Evolutionary conservation across 2,797 vertebrate genomes (phyloP).

Genomic region (Tadarida brasiliensis): DNA sequence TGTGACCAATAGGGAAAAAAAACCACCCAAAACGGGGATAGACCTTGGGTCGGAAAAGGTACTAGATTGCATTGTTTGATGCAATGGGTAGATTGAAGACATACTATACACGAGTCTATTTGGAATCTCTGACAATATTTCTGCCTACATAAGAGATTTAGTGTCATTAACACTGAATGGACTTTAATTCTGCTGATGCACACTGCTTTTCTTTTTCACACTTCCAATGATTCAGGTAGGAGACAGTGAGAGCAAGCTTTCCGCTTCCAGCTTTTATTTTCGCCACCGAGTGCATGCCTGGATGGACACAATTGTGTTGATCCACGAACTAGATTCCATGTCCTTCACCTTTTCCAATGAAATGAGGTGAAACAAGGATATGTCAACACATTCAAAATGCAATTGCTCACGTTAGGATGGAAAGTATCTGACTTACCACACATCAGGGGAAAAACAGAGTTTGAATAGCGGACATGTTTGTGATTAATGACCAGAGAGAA

Average conservation of each 20-base stretch:
- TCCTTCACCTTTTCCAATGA: constrained; percentile 44
- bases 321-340: background rate
- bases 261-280: background rate
- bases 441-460: background rate
- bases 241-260: background rate
- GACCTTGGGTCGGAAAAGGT: constrained; percentile 56
- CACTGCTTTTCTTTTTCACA: background rate
- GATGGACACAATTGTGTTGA: background rate
- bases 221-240: background rate
- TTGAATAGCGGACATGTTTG: background rate
- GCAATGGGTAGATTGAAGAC: constrained; percentile 58
- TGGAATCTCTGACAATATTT: background rate
- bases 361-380: constrained; percentile 16
- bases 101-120: constrained; percentile 34
- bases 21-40: background rate
- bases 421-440: constrained; percentile 53
- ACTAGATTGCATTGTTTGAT: constrained; percentile 59
- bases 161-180: background rate
- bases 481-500: constrained; percentile 43
- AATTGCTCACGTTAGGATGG: background rate
- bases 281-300: background rate
- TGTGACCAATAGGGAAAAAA: constrained; percentile 36
- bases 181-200: background rate
- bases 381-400: constrained; percentile 40
- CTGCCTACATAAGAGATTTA: background rate